These are phyloP conservation scores for Agonum fuliginosum DNA, from an alignment of 2,888 invertebrate species.

Conservation along the genomic window DNA sequence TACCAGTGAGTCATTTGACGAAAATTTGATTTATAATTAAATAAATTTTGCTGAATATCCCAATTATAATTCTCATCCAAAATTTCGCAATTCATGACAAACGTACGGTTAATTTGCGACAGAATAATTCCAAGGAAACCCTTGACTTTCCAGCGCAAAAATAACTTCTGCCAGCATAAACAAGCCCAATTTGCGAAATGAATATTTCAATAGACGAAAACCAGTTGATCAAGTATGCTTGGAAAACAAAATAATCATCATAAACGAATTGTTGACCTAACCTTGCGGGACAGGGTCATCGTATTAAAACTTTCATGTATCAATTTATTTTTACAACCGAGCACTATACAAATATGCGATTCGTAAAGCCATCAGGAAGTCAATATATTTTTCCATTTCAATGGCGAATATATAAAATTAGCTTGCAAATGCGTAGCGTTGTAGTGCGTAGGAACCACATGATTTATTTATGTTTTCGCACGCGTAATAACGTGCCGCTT, in stretches of 20 bases:
- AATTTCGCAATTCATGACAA: background rate
- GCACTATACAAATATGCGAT: constrained; percentile 45
- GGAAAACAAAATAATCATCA: constrained; percentile 48
- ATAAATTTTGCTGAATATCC: background rate
- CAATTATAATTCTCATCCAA: background rate
- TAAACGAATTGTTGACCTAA: constrained; percentile 52
- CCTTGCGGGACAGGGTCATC: constrained; percentile 48
- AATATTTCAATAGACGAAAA: constrained; percentile 39
- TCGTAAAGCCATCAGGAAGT: constrained; percentile 43
- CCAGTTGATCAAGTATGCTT: constrained; percentile 49
- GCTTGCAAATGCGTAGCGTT: constrained; percentile 2
- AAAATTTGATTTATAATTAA: too few species aligned
- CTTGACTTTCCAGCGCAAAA: background rate
- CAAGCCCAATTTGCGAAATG: constrained; percentile 35
- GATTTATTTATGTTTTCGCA: background rate
- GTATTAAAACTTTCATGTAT: constrained; percentile 46
- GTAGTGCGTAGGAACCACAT: background rate
- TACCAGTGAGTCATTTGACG: too few species aligned
- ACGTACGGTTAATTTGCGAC: constrained; percentile 10
- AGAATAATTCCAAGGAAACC: constrained; percentile 27
- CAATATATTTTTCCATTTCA: constrained; percentile 33
- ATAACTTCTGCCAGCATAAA: constrained; percentile 6
- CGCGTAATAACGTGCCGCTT: background rate
- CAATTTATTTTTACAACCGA: constrained; percentile 47
- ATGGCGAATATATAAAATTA: constrained; percentile 33